Evolutionary conservation across 2,888 invertebrate genomes (phyloP).

Genomic region (Oxytorus armatus): DNA sequence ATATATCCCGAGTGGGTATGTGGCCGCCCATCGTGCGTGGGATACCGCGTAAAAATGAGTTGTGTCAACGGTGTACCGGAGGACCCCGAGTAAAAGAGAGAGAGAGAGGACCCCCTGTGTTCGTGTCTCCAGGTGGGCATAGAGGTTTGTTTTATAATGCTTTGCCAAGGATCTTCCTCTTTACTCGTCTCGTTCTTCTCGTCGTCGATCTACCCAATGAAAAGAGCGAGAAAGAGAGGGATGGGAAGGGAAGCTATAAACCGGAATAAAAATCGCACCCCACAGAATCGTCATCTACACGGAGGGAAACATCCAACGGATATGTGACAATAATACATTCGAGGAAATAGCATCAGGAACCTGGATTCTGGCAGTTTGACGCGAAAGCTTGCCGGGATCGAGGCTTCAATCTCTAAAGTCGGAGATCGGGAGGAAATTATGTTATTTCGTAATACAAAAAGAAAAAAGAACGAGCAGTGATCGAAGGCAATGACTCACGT

Average conservation of each 20-base stretch:
- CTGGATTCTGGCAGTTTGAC: background rate
- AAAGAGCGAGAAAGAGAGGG: background rate
- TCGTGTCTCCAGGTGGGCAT: slow-evolving; percentile 79
- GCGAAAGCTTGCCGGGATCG: background rate
- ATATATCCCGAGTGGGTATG: slow-evolving; percentile 58
- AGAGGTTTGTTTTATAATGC: slow-evolving; percentile 77
- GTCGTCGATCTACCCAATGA: slow-evolving; percentile 21
- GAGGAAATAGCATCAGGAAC: background rate
- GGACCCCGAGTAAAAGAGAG: slow-evolving; percentile 34
- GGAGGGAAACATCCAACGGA: slow-evolving; percentile 1
- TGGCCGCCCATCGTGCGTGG: slow-evolving; percentile 82
- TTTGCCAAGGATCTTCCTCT: slow-evolving; percentile 41
- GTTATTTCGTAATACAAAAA: background rate
- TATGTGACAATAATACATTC: background rate
- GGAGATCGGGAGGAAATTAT: background rate
- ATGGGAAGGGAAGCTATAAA: slow-evolving; percentile 45
- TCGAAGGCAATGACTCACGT: slow-evolving; percentile 6
- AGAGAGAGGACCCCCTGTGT: slow-evolving; percentile 75
- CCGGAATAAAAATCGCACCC: slow-evolving; percentile 56
- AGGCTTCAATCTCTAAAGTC: background rate
- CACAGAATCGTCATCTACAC: background rate
- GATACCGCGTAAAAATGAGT: slow-evolving; percentile 83
- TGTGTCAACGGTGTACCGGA: slow-evolving; percentile 81
- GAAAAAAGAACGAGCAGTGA: slow-evolving; percentile 5
- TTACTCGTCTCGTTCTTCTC: slow-evolving; percentile 35